Evolutionary conservation across 2,113 vertebrate genomes (phyloP).

Genomic region (Hipposideros armiger): DNA sequence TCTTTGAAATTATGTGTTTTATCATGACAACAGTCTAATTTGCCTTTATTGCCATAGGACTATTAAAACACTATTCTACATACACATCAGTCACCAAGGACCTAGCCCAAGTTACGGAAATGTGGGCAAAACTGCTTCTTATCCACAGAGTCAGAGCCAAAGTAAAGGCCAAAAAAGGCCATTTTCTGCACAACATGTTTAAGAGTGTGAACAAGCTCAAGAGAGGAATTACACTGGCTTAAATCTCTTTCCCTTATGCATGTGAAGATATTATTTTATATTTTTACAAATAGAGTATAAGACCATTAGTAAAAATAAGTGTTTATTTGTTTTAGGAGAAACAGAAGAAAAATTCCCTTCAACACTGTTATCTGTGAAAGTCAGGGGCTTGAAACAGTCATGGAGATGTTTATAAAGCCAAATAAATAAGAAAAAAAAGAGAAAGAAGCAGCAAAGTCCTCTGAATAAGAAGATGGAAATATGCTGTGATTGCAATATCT

Average conservation of each 20-base stretch:
- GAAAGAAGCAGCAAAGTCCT: not conserved
- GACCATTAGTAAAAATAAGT: not conserved
- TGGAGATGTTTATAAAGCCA: not conserved
- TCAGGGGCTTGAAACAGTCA: not conserved
- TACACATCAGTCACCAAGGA: not conserved
- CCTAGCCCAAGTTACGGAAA: not conserved
- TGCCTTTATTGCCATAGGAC: not conserved
- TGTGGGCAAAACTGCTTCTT: not conserved
- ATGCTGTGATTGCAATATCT: not conserved
- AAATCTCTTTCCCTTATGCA: not conserved
- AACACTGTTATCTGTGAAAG: not conserved
- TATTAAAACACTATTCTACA: not conserved
- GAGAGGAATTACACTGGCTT: not conserved
- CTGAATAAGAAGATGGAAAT: not conserved
- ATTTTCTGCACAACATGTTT: not conserved
- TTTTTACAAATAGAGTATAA: not conserved
- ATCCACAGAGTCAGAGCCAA: not conserved
- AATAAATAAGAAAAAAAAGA: not conserved
- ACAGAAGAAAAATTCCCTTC: not conserved
- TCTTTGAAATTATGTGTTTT: not conserved
- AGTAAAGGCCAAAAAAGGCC: not conserved
- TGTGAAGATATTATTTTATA: not conserved
- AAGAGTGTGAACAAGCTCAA: not conserved
- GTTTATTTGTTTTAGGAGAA: not conserved
- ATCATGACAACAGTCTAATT: not conserved